phyloP scores from a whole-genome alignment of 2,888 invertebrate species.

The Melipona bicolor region DNA sequence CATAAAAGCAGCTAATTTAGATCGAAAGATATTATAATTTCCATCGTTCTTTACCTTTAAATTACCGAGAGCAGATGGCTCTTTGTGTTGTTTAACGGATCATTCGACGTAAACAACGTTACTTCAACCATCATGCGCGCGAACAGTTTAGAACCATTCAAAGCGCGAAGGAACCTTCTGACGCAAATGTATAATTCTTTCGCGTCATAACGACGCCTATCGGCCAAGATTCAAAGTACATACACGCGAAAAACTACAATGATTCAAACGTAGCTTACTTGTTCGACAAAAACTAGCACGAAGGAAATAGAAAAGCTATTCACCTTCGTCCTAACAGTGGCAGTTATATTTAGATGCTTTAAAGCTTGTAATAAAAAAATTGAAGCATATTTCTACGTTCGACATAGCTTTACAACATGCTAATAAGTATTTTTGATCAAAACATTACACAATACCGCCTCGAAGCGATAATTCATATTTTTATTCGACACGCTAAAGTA shows the following conservation, averaged over 20 bases:
- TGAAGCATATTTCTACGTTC: not conserved
- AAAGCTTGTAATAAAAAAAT: too few relatives aligned
- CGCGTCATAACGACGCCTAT: conserved; percentile 25
- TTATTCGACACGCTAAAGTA: not conserved
- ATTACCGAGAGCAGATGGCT: conserved; percentile 17
- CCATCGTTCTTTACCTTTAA: not conserved
- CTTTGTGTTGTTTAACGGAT: conserved; percentile 32
- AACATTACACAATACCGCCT: not conserved
- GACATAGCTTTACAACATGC: not conserved
- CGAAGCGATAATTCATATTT: not conserved
- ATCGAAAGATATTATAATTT: not conserved
- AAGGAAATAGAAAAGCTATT: too few relatives aligned
- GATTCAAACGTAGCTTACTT: not conserved
- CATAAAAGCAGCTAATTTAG: not conserved
- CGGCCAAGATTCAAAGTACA: conserved; percentile 47
- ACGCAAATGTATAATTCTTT: conserved; percentile 44
- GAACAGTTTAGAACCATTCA: conserved; percentile 14
- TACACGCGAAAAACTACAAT: conserved; percentile 2
- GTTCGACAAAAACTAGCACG: not conserved
- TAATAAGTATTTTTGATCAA: not conserved
- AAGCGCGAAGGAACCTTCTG: conserved; percentile 38
- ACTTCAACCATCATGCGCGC: not conserved
- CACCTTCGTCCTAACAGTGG: too few relatives aligned
- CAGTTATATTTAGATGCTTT: too few relatives aligned
- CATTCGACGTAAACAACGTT: conserved; percentile 24